Base-by-base conservation (phyloP, 1,140 invertebrate genomes). In the Solenopsis invicta region DNA sequence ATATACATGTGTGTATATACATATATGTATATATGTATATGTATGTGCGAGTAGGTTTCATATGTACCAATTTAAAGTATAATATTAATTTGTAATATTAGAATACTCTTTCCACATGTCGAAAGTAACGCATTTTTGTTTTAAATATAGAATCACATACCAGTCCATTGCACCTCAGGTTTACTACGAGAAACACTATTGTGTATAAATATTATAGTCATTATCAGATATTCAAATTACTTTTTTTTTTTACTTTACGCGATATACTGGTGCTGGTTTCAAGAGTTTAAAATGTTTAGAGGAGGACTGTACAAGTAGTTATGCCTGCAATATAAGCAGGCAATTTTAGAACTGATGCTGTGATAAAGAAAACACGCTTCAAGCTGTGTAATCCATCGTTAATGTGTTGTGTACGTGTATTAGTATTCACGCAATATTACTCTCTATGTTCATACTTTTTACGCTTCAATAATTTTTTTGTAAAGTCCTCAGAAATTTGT, bases 61-160 rank as follows among this genome's bases (percentile, higher is more conserved):
- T 88, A 86, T 88, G 85, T 50, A 89, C 77, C 76, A 85, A 90
- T 93, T 92, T 88, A 90, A 92, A 90, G 91, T 91, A 92, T 91
- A 93, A 91, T 93, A 92, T 91, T 93, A 92, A 93, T 92, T 91
- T 89, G 87, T 93, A 90, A 94, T 93, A 92, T 93, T 93, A 93
- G 92, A 95, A 94, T 94, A 94, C 92, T 94, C 92, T 93, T 93
- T 93, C 76, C 87, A 93, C 71, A 81, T 81, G 88, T 94, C 93
- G 88, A 92, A 93, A 91, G 90, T 90, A 94, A 91, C 91, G 89
- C 90, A 91, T 94, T 95, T 94, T 92, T 93, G 94, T 91, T 94
- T 94, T 92, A 94, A 94, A 94, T 94, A 95, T 93, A 94, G 89
- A 94, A 95, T 95, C 94, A 95, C 94, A 94, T 94, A 86, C 92